Percentiles rank a stretch among this genome's conserved stretches.
phyloP scores from a whole-genome alignment of 1,140 invertebrate genomes.

The Anastatus disparis region DNA sequence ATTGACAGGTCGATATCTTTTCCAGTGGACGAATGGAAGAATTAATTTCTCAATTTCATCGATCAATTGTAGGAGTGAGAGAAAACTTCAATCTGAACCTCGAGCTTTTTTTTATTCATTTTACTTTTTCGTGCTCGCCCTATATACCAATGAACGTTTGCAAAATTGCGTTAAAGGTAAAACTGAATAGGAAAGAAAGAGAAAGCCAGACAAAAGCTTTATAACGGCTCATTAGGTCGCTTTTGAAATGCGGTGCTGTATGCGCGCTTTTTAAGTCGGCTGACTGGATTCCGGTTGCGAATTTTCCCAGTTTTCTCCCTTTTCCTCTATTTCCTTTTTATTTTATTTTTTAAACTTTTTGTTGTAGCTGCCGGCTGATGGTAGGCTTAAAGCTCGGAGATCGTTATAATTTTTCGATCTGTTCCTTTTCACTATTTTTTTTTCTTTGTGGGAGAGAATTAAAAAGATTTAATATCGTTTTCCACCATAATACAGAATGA shows the following conservation, averaged over 20 bases:
- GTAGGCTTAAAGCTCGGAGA: no score
- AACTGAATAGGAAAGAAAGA: neutral
- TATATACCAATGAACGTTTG: no score
- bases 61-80: neutral
- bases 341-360: no score
- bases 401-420: no score
- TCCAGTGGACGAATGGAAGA: neutral
- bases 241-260: neutral
- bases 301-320: constrained; percentile 7
- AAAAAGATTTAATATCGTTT: no score
- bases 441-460: no score
- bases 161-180: neutral
- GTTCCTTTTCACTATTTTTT: no score
- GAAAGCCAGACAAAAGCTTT: constrained; percentile 13
- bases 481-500: no score
- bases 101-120: neutral
- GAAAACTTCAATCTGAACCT: neutral
- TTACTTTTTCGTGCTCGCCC: no score
- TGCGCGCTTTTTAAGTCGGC: neutral
- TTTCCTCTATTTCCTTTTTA: no score
- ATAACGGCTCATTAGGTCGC: constrained; percentile 20
- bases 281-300: neutral
- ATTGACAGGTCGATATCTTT: neutral
- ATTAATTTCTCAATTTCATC: constrained; percentile 16
- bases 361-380: no score